Conservation (phyloP, 1,140 invertebrate species). For the Anastrepha ludens region DNA sequence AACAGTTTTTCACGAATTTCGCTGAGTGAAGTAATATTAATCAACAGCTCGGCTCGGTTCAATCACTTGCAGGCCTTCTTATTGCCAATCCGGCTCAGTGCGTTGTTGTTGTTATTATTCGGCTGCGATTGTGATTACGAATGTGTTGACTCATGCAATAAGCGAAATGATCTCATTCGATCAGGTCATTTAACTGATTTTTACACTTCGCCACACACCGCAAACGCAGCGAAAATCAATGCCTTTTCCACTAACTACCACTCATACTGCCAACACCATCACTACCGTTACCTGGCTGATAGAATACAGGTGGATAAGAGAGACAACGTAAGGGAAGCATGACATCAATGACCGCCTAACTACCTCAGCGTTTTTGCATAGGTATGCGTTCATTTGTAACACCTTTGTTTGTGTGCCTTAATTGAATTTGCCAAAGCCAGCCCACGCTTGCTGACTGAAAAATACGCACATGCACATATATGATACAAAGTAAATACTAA, state of each 20-base stretch:
- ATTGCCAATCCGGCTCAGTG: slow-evolving; percentile 13
- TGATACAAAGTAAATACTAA: background rate
- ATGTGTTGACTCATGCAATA: slow-evolving; percentile 22
- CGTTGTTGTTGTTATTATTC: slow-evolving; percentile 13
- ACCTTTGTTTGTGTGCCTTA: background rate
- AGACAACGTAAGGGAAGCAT: background rate
- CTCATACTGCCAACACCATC: background rate
- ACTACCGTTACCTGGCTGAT: background rate
- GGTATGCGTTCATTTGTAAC: background rate
- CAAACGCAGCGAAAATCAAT: background rate
- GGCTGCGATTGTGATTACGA: background rate
- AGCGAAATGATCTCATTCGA: slow-evolving; percentile 46
- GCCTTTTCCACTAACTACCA: background rate
- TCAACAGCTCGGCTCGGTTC: background rate
- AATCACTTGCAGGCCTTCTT: slow-evolving; percentile 23
- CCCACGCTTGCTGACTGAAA: slow-evolving; percentile 38
- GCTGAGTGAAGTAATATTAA: background rate
- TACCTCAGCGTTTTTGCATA: background rate
- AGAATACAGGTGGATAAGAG: background rate
- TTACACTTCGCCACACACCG: slow-evolving; percentile 3
- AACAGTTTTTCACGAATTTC: background rate
- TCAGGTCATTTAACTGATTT: slow-evolving; percentile 50
- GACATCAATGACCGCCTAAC: slow-evolving; percentile 1
- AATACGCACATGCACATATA: background rate
- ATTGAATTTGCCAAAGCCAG: slow-evolving; percentile 42